Conservation (phyloP, 2,113 vertebrate genomes). For the Otocyon megalotis region DNA sequence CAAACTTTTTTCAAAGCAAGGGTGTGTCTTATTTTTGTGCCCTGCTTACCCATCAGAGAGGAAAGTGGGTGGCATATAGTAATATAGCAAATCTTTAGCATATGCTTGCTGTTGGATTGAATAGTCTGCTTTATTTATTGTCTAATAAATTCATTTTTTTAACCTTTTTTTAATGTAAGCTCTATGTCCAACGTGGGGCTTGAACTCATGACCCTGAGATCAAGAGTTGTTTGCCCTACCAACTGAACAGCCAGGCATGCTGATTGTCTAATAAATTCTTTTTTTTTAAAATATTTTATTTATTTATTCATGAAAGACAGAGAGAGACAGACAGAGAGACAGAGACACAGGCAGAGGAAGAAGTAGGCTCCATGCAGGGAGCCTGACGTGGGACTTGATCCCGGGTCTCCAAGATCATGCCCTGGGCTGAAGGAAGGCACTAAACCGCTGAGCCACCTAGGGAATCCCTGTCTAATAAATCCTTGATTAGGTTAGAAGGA, state of each 20-base stretch:
- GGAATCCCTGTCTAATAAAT: not conserved
- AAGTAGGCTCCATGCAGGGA: too few species aligned
- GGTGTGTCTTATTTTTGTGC: not conserved
- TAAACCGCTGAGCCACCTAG: not conserved
- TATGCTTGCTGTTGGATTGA: not conserved
- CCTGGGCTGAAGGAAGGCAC: too few species aligned
- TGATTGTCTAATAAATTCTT: not conserved
- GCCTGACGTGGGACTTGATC: too few species aligned
- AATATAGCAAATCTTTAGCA: not conserved
- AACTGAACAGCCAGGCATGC: not conserved
- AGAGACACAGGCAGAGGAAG: too few species aligned
- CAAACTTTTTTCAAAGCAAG: conserved; percentile 49
- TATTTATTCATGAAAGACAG: too few species aligned
- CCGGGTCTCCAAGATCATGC: too few species aligned
- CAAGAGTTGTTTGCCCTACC: not conserved
- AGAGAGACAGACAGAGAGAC: too few species aligned
- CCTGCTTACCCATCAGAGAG: not conserved
- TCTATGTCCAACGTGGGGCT: not conserved
- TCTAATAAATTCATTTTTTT: conserved; percentile 12
- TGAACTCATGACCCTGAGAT: not conserved
- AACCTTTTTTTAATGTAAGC: not conserved
- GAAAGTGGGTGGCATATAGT: not conserved
- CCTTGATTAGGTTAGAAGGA: not conserved
- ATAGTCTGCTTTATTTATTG: conserved; percentile 7
- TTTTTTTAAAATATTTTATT: too few species aligned